Conservation (phyloP, 2,888 invertebrate species). For the Acleris laterana region DNA sequence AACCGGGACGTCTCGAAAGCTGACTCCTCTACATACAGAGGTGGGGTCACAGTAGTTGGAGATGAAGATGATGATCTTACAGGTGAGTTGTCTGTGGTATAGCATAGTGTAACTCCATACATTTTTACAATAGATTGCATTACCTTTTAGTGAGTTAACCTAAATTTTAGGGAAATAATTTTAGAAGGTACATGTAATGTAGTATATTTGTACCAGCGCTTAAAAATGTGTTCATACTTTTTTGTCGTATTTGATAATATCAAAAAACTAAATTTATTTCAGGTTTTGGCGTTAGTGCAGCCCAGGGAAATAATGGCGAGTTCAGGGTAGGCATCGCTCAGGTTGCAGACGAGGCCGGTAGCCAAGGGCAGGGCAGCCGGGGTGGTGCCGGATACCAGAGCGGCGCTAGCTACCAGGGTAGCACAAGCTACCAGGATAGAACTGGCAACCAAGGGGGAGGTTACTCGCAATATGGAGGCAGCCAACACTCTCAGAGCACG, state of each 20-base stretch:
- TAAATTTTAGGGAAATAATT: no score
- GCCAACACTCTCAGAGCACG: constrained; percentile 13
- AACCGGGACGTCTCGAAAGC: constrained; percentile 75
- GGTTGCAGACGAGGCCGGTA: constrained; percentile 40
- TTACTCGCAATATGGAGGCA: background rate
- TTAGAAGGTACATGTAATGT: no score
- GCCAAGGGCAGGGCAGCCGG: background rate
- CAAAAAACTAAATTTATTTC: background rate
- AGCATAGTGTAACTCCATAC: background rate
- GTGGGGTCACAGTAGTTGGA: constrained; percentile 63
- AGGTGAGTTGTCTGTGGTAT: constrained; percentile 44
- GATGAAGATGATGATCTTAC: constrained; percentile 69
- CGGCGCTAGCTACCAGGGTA: no score
- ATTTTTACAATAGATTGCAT: no score
- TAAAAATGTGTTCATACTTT: no score
- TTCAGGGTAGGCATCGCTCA: constrained; percentile 73
- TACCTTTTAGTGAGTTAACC: no score
- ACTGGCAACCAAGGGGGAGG: background rate
- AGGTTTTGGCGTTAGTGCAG: constrained; percentile 66
- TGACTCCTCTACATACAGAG: constrained; percentile 65
- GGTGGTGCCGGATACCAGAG: no score
- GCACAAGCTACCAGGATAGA: background rate
- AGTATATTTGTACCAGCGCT: no score
- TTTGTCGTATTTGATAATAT: background rate
- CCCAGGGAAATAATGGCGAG: constrained; percentile 70